phyloP scores from a whole-genome alignment of 2,888 invertebrate species.

The Leptinotarsa peninsularis region DNA sequence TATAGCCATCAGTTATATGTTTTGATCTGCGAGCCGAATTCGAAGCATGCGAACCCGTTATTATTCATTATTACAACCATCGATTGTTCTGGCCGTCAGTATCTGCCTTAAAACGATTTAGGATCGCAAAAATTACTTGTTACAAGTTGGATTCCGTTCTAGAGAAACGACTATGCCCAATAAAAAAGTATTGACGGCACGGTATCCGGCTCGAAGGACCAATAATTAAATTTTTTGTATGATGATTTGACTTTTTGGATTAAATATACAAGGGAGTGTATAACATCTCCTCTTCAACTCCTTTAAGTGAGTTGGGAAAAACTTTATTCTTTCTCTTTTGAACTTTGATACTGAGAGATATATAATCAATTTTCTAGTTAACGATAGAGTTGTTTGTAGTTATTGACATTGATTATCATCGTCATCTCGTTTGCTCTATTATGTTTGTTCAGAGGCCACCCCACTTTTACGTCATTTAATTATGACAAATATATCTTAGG shows the following conservation, averaged over 20 bases:
- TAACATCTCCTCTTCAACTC: background rate
- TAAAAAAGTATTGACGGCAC: constrained; percentile 27
- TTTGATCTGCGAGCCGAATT: constrained; percentile 52
- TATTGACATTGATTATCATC: background rate
- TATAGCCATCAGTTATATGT: constrained; percentile 53
- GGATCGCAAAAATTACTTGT: constrained; percentile 40
- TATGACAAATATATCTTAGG: constrained; percentile 48
- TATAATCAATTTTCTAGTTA: background rate
- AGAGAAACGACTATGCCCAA: constrained; percentile 22
- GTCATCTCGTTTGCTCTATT: constrained; percentile 14
- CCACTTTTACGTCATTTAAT: constrained; percentile 42
- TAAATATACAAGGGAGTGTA: background rate
- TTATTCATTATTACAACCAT: constrained; percentile 53
- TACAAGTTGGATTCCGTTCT: constrained; percentile 34
- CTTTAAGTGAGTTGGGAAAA: too few relatives aligned
- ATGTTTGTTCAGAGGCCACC: constrained; percentile 30
- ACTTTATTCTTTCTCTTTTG: background rate
- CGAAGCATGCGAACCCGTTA: constrained; percentile 53
- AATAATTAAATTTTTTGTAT: background rate
- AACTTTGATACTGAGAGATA: background rate
- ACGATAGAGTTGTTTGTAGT: background rate
- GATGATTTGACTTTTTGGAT: background rate
- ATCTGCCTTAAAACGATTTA: constrained; percentile 41
- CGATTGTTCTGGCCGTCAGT: constrained; percentile 46
- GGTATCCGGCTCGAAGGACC: constrained; percentile 19